Evolutionary conservation across 2,888 invertebrate species (phyloP), one percentile per base, ranked within the genome.

Genomic region (Pheosia gnoma): DNA sequence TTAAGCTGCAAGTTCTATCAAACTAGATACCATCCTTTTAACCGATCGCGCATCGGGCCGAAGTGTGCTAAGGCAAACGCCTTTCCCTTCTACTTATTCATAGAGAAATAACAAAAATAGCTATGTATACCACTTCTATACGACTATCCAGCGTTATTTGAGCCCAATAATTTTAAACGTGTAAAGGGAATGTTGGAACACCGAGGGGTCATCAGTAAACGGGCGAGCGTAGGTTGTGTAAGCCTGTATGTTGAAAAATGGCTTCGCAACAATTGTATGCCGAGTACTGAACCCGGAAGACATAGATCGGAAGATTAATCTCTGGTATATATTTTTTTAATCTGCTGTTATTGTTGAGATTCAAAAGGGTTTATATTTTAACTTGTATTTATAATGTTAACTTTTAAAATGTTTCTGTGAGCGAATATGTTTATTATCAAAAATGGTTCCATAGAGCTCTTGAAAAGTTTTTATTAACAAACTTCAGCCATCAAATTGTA

Each of bases 31-130:
- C 78, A 78, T 78, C 78, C 77, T 78, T 74, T 68, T 71, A 66
- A 57, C 58, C 68, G 74, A 72, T 77, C 78, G 77, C 69, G 72
- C 74, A 74, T 76, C 71, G 86, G 80, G 77, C 81, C 86, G 81
- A 92, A 91, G 86, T 93, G 89, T 93, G 93, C 88, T 92, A 92
- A 93, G 92, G 93, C 88, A 84, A 93, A 89, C 93, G 87, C 92
- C 93, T 93, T 93, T 92, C 93, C 88, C 91, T 93, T 90, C 83
- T 88, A 90, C 89, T 91, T 92, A 92, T 93, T 91, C 91, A 92
- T 91, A 92, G 91, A 89, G 91, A 91, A 92, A 92, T 92, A 93
- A 89, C 92, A 93, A 93, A 93, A 93, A 93, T 93, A 92, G 84
- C 89, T 89, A 90, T 25, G 25, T 25, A 25, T 89, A 90, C 86